Conservation (phyloP, 2,888 invertebrate species). For the Trissolcus brochymenae region DNA sequence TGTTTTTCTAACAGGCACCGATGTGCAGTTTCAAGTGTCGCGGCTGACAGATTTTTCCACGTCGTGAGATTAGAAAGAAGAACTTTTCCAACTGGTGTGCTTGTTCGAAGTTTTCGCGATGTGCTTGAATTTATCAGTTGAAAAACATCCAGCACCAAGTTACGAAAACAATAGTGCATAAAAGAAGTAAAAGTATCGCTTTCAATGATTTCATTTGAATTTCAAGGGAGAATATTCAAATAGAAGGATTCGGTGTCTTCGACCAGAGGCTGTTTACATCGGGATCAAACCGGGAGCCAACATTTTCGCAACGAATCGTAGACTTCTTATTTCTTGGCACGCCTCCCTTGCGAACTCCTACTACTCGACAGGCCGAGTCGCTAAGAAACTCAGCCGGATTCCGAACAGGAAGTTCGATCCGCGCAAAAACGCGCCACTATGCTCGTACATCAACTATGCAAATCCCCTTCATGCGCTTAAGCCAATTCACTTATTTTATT, state of each 20-base stretch:
- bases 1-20: no score
- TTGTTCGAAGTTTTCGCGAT: no score
- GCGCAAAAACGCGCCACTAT: constrained; percentile 47
- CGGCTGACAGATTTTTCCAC: no score
- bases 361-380: constrained; percentile 53
- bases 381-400: constrained; percentile 57
- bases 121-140: no score
- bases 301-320: constrained; percentile 72
- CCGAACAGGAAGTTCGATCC: constrained; percentile 59
- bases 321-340: constrained; percentile 69
- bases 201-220: constrained; percentile 19
- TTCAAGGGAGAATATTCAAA: constrained; percentile 26
- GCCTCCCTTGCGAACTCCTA: constrained; percentile 60
- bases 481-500: constrained; percentile 26
- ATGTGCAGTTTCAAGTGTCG: no score
- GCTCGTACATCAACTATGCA: constrained; percentile 48
- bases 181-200: no score
- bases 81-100: no score
- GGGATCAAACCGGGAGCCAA: constrained; percentile 62
- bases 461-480: constrained; percentile 27
- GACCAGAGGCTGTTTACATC: constrained; percentile 59
- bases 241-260: constrained; percentile 48
- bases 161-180: no score
- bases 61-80: no score
- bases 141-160: no score